These are phyloP conservation scores for Apomyelois bistriatella DNA, from an alignment of 2,888 invertebrate species.

Conservation along the genomic window DNA sequence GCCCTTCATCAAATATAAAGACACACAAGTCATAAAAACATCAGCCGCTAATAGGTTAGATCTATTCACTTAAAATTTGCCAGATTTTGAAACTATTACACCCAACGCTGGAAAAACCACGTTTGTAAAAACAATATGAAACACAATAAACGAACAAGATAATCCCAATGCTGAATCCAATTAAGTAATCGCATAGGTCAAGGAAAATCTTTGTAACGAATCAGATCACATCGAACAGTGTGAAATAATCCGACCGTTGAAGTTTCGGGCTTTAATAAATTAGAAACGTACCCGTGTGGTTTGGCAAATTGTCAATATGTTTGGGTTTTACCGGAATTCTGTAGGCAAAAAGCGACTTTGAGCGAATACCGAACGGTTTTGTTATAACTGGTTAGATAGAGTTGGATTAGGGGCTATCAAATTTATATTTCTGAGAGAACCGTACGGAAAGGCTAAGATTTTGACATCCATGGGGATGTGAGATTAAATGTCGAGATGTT, in stretches of 20 bases:
- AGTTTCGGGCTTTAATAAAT: conserved; percentile 11
- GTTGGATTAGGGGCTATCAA: not conserved
- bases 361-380: not conserved
- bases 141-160: not conserved
- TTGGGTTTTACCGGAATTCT: not conserved
- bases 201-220: conserved; percentile 1
- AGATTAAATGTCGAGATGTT: too few relatives aligned
- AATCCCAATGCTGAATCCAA: not conserved
- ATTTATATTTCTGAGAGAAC: too few relatives aligned
- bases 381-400: not conserved
- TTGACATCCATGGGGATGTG: too few relatives aligned
- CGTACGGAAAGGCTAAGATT: too few relatives aligned
- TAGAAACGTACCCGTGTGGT: conserved; percentile 3
- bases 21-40: too few relatives aligned
- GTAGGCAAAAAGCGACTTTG: not conserved
- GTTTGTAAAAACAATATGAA: not conserved
- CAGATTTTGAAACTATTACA: too few relatives aligned
- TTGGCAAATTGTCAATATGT: conserved; percentile 2
- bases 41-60: too few relatives aligned
- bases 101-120: too few relatives aligned
- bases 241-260: conserved; percentile 9
- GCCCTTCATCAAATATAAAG: too few relatives aligned
- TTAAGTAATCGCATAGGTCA: conserved; percentile 8
- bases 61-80: too few relatives aligned
- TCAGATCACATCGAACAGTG: conserved; percentile 1